A percentile compares a stretch with the other conserved stretches of the same genome.
Conservation (phyloP, 1,140 invertebrate species). For the Heterodera schachtii region DNA sequence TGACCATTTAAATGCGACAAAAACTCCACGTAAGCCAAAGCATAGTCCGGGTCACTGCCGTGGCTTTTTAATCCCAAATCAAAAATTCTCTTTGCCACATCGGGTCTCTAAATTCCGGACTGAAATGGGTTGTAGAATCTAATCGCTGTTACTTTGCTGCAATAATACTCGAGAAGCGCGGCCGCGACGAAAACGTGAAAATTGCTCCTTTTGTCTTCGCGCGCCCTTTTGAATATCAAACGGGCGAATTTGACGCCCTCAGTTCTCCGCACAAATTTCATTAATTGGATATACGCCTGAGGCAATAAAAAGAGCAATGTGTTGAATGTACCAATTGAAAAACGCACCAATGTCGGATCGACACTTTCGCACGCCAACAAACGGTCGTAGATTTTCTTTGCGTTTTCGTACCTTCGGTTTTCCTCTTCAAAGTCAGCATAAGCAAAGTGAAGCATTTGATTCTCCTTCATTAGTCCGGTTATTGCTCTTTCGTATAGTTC, state of each 20-base stretch:
- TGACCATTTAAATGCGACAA: slow-evolving; percentile 93
- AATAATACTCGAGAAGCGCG: slow-evolving; percentile 98
- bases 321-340: background rate
- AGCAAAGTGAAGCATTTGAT: slow-evolving; percentile 91
- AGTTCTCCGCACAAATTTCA: slow-evolving; percentile 94
- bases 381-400: slow-evolving; percentile 92
- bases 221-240: slow-evolving; percentile 87
- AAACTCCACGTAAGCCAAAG: slow-evolving; percentile 93
- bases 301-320: slow-evolving; percentile 7
- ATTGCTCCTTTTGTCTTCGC: slow-evolving; percentile 82
- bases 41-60: slow-evolving; percentile 88
- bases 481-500: slow-evolving; percentile 90
- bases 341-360: slow-evolving; percentile 85
- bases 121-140: background rate
- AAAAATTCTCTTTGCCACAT: slow-evolving; percentile 95
- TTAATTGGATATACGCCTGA: slow-evolving; percentile 92
- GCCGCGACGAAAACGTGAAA: slow-evolving; percentile 95
- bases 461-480: slow-evolving; percentile 78
- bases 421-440: slow-evolving; percentile 98
- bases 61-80: slow-evolving; percentile 96
- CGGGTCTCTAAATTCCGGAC: slow-evolving; percentile 77
- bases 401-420: slow-evolving; percentile 91
- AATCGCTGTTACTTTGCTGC: slow-evolving; percentile 77
- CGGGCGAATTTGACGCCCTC: slow-evolving; percentile 96
- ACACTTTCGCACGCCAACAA: slow-evolving; percentile 84